Conservation (phyloP, 2,797 vertebrate genomes). For the Monodelphis domestica region DNA sequence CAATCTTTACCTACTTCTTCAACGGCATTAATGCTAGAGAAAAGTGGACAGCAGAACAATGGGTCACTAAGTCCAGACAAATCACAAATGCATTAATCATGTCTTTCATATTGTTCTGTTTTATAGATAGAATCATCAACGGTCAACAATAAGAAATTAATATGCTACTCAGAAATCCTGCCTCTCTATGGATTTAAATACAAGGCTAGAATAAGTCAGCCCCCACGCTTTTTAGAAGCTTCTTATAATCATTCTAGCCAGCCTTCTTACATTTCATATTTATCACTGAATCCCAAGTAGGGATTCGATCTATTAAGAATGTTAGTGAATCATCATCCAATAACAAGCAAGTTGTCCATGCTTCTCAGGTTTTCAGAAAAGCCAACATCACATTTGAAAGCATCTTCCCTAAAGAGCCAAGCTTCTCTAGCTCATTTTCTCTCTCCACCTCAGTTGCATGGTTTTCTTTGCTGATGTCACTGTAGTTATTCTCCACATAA, state of each 20-base stretch:
- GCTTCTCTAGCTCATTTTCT: not conserved
- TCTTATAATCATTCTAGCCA: conserved; percentile 10
- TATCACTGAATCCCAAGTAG: not conserved
- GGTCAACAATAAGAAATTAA: not conserved
- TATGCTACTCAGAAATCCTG: not conserved
- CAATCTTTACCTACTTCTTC: not conserved
- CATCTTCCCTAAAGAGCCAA: conserved; percentile 13
- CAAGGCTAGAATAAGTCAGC: not conserved
- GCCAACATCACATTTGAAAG: conserved; percentile 32
- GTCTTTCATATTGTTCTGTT: not conserved
- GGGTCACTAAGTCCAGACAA: not conserved
- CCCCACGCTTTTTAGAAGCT: conserved; percentile 10
- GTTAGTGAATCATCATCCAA: not conserved
- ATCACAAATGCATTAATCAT: not conserved
- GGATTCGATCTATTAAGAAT: not conserved
- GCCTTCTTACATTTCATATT: not conserved
- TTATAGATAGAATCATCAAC: not conserved
- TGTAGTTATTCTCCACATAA: not conserved
- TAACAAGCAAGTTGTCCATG: not conserved
- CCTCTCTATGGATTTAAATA: not conserved
- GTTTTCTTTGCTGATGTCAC: not conserved
- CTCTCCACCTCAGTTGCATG: accelerated
- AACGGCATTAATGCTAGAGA: conserved; percentile 38
- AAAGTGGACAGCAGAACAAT: not conserved
- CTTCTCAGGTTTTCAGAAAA: conserved; percentile 25